Base-by-base conservation (phyloP, 2,797 vertebrate species). In the Sebastiscus albofasciatus region DNA sequence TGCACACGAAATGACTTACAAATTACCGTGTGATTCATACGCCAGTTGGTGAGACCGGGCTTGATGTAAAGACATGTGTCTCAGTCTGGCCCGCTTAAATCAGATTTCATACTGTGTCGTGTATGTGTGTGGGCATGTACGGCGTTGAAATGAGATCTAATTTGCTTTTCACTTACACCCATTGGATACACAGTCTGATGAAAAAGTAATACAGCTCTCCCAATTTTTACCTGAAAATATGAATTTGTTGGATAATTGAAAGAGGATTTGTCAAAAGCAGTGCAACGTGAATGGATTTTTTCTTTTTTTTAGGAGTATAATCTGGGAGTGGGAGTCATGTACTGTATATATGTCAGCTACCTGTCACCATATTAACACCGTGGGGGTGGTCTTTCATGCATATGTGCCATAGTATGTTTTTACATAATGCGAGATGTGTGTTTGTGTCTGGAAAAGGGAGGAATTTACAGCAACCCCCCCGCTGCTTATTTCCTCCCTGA, bases 41-140 rank as follows among this genome's bases (percentile, higher is more conserved):
- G n/a, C 4, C 52, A 54, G 4, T 54, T 6, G 20, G n/a, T 54
- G 20, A 52, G 18, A 52, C 20, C 7, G 18, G 42, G 42, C 42
- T 49, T 49, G 42, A 49, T 49, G 20, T 22, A n/a, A 73, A 67
- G 27, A 80, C 7, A 55, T 58, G 54, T 65, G 71, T 79, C 59
- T 81, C 67, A 54, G 46, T 54, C 71, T 42, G 79, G 55, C 65
- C 16, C 14, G 22, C 14, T n/a, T 22, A 77, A 90, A 91, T 88
- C 74, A 67, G 8, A 88, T 90, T 89, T 81, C 82, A 75, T 61
- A 24, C 59, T 34, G 61, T 39, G 27, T 26, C 61, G 14, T 13
- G 69, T 68, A 79, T 60, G 14, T 13, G 69, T 68, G 80, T 60
- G 70, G n/a, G 75, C 58, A 60, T 67, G 26, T 72, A 18, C 16